phyloP scores from a whole-genome alignment of 2,113 vertebrate species.

The Amblyornis subalaris region DNA sequence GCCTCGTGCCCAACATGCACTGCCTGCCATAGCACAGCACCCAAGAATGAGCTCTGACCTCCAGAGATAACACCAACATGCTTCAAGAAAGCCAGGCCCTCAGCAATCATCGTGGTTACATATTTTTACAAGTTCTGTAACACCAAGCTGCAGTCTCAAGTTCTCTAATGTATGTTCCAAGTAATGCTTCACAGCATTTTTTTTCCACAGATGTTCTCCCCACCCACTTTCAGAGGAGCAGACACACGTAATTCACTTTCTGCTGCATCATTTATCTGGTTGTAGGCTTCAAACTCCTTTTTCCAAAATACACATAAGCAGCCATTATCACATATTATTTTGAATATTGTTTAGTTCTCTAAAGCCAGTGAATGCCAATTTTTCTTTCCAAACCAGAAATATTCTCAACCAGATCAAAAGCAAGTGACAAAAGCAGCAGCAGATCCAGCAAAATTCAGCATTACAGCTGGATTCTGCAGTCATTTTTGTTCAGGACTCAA shows the following conservation, averaged over 20 bases:
- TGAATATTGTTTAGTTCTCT: not conserved
- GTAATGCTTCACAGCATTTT: not conserved
- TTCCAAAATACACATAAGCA: not conserved
- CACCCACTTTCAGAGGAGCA: not conserved
- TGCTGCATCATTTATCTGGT: not conserved
- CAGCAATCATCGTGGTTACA: not conserved
- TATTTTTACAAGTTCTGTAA: not conserved
- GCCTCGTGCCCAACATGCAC: accelerated
- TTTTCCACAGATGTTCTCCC: not conserved
- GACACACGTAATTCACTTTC: not conserved
- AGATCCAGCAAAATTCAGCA: not conserved
- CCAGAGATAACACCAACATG: not conserved
- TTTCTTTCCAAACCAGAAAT: not conserved
- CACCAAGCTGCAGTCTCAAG: not conserved
- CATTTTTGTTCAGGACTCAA: not conserved
- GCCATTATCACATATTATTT: not conserved
- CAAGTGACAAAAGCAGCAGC: not conserved
- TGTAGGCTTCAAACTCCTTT: not conserved
- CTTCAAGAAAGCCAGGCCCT: not conserved
- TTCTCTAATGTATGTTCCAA: not conserved
- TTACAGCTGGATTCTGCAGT: not conserved
- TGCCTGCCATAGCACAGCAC: not conserved
- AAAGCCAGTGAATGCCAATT: not conserved
- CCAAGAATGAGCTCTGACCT: not conserved
- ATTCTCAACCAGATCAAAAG: not conserved